Evolutionary conservation across 2,888 invertebrate genomes (phyloP).

Genomic region (Catonia carolina): DNA sequence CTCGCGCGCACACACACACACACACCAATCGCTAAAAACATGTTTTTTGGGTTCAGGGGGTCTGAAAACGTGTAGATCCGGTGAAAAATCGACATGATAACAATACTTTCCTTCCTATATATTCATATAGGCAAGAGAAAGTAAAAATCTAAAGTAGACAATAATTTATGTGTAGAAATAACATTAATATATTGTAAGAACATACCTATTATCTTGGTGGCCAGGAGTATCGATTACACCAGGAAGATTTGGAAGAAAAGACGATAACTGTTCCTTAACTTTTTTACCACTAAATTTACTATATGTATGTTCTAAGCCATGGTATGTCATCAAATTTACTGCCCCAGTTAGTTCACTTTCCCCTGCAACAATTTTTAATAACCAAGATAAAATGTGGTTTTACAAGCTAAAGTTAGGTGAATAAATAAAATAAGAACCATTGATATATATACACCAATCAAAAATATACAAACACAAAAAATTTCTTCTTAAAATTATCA

Average conservation of each 20-base stretch:
- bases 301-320: conserved; percentile 94
- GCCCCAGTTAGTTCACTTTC: conserved; percentile 92
- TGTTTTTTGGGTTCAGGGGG: no score
- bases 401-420: no score
- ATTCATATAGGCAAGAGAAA: no score
- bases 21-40: no score
- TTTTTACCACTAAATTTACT: conserved; percentile 97
- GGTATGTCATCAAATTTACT: conserved; percentile 93
- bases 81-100: no score
- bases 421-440: background rate
- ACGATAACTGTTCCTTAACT: conserved; percentile 88
- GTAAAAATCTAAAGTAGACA: no score
- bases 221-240: conserved; percentile 93
- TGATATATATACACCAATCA: background rate
- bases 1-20: no score
- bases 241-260: conserved; percentile 90
- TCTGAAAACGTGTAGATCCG: no score
- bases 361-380: conserved; percentile 53
- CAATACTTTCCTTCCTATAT: no score
- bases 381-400: conserved; percentile 6
- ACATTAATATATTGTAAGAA: no score
- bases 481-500: no score
- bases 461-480: background rate
- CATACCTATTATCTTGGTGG: conserved; percentile 58
- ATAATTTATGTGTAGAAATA: no score